A percentile compares a stretch with the other conserved stretches of the same genome.
Conservation (phyloP, 2,113 vertebrate genomes). For the Orthonyx spaldingii region DNA sequence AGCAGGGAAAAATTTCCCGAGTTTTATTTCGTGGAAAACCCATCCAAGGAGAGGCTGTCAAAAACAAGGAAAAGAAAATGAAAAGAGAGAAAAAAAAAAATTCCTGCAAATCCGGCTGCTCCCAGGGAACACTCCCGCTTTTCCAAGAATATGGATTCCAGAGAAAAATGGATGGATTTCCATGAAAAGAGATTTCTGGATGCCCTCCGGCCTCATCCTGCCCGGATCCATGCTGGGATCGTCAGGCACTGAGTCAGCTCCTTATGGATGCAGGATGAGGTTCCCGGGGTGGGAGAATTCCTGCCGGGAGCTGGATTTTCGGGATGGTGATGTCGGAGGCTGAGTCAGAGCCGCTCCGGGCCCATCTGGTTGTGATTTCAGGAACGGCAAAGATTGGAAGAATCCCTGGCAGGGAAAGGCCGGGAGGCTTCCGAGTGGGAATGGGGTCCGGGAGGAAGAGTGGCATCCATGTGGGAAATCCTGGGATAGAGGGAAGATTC, state of each 20-base stretch:
- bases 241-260: neutral
- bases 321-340: neutral
- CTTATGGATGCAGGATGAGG: neutral
- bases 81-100: accelerated
- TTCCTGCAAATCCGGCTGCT: neutral
- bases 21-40: neutral
- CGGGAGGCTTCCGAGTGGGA: neutral
- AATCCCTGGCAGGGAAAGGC: neutral
- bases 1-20: neutral
- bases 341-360: neutral
- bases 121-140: neutral
- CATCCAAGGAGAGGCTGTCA: neutral
- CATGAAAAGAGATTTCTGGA: neutral
- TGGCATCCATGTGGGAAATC: accelerated
- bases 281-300: neutral
- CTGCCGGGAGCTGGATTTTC: neutral
- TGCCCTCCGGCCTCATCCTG: neutral
- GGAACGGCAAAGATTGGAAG: accelerated
- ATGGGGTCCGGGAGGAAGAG: neutral
- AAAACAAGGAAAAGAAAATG: accelerated
- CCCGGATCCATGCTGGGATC: neutral
- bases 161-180: neutral
- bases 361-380: conserved; percentile 34
- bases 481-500: accelerated
- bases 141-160: neutral